phyloP scores from a whole-genome alignment of 2,797 vertebrate species.

The Dipus sagitta region DNA sequence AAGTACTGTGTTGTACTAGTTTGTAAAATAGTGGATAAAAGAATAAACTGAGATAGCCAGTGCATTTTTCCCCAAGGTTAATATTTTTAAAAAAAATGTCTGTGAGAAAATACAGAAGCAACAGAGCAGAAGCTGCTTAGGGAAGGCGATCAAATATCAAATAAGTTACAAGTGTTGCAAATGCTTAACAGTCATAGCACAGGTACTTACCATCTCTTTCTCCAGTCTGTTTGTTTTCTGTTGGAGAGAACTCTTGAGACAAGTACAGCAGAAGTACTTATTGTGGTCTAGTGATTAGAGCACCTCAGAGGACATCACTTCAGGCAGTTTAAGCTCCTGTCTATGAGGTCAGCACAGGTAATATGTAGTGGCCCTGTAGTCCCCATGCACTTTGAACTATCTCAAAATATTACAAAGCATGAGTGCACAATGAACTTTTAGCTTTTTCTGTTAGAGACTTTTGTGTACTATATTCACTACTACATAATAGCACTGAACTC shows the following conservation, averaged over 20 bases:
- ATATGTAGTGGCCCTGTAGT: not conserved
- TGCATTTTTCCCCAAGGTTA: not conserved
- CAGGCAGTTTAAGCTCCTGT: not conserved
- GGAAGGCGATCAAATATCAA: not conserved
- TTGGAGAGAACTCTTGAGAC: not conserved
- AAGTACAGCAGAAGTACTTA: not conserved
- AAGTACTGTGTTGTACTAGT: not conserved
- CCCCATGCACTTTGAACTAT: not conserved
- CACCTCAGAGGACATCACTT: not conserved
- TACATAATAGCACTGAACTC: not conserved
- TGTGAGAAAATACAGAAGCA: not conserved
- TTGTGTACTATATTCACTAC: not conserved
- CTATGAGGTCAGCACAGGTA: not conserved
- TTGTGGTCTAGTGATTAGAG: not conserved
- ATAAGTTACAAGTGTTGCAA: not conserved
- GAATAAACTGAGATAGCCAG: not conserved
- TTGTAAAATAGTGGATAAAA: not conserved
- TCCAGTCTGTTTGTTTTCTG: not conserved
- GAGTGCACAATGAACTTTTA: not conserved
- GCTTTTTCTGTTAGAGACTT: not conserved
- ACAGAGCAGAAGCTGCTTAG: not conserved
- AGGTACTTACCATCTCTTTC: not conserved
- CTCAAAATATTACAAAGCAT: not conserved
- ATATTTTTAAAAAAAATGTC: conserved; percentile 2
- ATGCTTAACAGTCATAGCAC: not conserved